Percentiles rank a stretch among this genome's conserved stretches.
Conservation (phyloP, 2,113 vertebrate genomes). For the Cyanocitta stelleri region DNA sequence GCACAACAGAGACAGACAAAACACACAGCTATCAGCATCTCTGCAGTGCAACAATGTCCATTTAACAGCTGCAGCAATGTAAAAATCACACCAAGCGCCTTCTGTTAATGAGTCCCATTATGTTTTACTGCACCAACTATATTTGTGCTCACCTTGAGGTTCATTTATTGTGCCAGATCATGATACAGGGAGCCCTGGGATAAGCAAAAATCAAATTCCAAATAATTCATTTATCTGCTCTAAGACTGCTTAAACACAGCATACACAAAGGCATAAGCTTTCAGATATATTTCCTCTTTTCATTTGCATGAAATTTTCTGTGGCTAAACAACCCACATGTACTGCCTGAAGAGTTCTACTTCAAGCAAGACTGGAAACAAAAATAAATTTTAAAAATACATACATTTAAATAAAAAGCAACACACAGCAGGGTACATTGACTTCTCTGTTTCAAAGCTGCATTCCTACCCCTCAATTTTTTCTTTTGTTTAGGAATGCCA, state of each 20-base stretch:
- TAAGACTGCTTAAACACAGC: neutral
- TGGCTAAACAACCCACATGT: neutral
- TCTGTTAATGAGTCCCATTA: neutral
- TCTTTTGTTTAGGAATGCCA: neutral
- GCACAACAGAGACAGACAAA: neutral
- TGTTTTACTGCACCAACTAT: neutral
- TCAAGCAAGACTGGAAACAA: neutral
- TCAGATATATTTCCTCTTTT: neutral
- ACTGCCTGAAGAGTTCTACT: neutral
- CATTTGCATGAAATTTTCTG: neutral
- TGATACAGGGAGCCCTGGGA: neutral
- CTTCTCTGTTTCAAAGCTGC: neutral
- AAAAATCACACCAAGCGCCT: neutral
- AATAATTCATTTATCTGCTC: neutral
- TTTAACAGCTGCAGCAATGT: neutral
- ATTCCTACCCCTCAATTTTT: neutral
- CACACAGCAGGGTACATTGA: neutral
- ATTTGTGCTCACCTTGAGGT: neutral
- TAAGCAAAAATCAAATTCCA: neutral
- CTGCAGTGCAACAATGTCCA: neutral
- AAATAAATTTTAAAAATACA: neutral
- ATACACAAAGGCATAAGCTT: neutral
- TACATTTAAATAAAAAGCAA: neutral
- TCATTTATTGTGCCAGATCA: neutral
- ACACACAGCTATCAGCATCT: neutral